Base-by-base conservation (phyloP, 1,140 invertebrate genomes). In the Aricia agestis region DNA sequence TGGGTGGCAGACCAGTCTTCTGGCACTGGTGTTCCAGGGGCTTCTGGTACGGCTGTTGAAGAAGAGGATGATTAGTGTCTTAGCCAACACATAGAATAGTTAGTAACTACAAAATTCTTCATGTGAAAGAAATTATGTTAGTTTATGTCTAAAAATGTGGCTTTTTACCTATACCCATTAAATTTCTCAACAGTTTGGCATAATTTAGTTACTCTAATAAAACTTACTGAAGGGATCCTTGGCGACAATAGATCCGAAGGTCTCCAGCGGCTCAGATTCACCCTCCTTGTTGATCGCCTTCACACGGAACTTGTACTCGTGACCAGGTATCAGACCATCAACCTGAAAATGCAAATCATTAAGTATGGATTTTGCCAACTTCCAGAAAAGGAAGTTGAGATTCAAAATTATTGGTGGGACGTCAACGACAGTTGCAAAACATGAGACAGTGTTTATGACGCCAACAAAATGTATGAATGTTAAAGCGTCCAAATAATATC, bases 271-370 rank as follows among this genome's bases (percentile, higher is more conserved):
- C 84, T 99, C 97, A 18, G 98, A 99, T 92, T 98, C 97, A 57
- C 98, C 98, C 92, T 99, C 97, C 79, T 97, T 98, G 87, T 99
- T 99, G 9, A 99, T 92, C 10, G 99, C 99, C 82, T 98, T 98
- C 1, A 99, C 98, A 71, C 98, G 94, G 95, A 99, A 99, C 92
- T 98, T 97, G 89, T 99, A 99, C 83, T 99, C 97, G 84, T 99
- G 97, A 71, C 98, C 98, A 72, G 98, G 96, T 72, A 96, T 96
- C 52, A 98, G 87, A 25, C 97, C 97, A 73, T 96, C 95, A 0
- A 98, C 97, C 91, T 92, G 72, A 1, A 75, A 67, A 74, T 59
- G 41, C 17, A 68, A 67, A 67, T 7, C 18, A 41, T 67, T 41
- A 18, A 18, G 9, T 25, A 25, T 25, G 25, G 25, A 25, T 25